Conservation (phyloP, 2,113 vertebrate species). For the Castor canadensis region DNA sequence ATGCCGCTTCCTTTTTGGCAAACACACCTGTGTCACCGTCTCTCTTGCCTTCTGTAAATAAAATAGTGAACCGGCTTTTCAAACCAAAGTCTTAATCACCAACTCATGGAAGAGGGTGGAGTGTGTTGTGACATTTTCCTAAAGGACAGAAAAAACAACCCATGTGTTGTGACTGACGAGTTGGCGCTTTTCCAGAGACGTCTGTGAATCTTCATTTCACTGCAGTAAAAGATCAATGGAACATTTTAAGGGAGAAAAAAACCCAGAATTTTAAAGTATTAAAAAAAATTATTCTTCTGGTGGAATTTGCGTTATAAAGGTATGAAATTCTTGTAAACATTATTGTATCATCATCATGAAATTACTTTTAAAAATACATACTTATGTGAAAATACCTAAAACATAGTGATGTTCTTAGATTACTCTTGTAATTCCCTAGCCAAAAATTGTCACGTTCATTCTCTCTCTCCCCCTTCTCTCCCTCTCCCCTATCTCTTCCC, state of each 20-base stretch:
- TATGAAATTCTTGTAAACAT: neutral
- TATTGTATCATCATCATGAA: neutral
- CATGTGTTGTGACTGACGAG: neutral
- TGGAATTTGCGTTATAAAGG: neutral
- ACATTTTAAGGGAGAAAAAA: constrained; percentile 16
- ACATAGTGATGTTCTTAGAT: neutral
- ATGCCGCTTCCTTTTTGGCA: neutral
- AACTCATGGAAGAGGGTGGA: neutral
- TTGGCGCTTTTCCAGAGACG: neutral
- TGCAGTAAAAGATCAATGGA: neutral
- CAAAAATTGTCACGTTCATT: too few relatives aligned
- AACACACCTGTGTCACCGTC: neutral
- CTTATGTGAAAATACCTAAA: neutral
- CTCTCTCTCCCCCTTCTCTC: too few relatives aligned
- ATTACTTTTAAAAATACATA: neutral
- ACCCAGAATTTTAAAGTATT: neutral
- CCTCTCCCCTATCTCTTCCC: too few relatives aligned
- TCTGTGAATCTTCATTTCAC: constrained; percentile 35
- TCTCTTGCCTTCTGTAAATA: constrained; percentile 10
- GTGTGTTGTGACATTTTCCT: constrained; percentile 7
- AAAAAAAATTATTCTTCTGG: neutral
- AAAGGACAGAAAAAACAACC: neutral
- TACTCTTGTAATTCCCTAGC: too few relatives aligned
- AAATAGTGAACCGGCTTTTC: neutral
- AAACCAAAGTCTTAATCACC: constrained; percentile 6